phyloP scores from a whole-genome alignment of 2,888 invertebrate species.

The Amorpha juglandis region DNA sequence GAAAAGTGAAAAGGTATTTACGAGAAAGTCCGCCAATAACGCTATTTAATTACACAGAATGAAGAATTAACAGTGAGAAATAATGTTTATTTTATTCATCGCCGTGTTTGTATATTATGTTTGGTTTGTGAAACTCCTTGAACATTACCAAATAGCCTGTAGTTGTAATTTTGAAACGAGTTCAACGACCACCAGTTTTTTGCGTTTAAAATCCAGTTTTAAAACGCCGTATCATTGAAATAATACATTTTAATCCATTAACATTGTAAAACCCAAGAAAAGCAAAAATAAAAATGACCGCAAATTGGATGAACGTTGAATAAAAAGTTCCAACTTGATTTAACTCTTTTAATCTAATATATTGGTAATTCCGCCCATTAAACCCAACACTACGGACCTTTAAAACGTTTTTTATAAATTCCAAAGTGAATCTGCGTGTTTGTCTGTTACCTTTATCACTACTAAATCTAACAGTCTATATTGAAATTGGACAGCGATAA shows the following conservation, averaged over 20 bases:
- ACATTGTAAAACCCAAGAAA: constrained; percentile 4
- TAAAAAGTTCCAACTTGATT: neutral
- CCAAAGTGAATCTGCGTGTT: neutral
- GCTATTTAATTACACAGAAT: constrained; percentile 1
- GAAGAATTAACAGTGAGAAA: neutral
- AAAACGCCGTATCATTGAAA: constrained; percentile 10
- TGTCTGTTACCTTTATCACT: too few species aligned
- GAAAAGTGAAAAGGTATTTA: constrained; percentile 8
- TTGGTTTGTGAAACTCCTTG: constrained; percentile 1
- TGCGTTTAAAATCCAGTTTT: constrained; percentile 3
- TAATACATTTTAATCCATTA: neutral
- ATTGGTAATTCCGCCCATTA: too few species aligned
- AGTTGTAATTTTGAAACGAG: constrained; percentile 3
- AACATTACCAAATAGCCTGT: neutral
- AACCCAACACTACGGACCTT: neutral
- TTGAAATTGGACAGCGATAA: too few species aligned
- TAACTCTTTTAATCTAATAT: neutral
- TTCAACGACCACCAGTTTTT: constrained; percentile 16
- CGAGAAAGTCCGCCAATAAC: neutral
- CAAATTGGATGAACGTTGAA: neutral
- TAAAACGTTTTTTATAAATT: neutral
- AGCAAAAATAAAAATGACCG: neutral
- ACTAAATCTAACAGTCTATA: too few species aligned
- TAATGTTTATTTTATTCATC: neutral
- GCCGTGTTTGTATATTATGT: neutral